A percentile compares a stretch with the other conserved stretches of the same genome.
phyloP scores from a whole-genome alignment of 2,888 invertebrate species.

The Stenoptilia bipunctidactyla region DNA sequence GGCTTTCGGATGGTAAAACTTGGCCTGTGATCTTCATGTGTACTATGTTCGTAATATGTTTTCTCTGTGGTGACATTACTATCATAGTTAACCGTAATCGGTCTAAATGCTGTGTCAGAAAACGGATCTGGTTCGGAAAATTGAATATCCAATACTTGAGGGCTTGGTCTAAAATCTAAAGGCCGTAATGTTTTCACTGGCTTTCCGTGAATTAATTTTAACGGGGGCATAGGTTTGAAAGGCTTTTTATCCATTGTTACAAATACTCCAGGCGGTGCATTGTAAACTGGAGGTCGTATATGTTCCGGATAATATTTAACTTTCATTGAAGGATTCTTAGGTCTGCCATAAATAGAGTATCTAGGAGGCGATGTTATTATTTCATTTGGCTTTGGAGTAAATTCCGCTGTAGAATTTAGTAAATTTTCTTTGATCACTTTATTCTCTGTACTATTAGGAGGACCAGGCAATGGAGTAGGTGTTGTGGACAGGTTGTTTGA shows the following conservation, averaged over 20 bases:
- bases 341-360: slow-evolving; percentile 4
- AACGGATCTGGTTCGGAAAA: slow-evolving; percentile 38
- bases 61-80: slow-evolving; percentile 23
- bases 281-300: slow-evolving; percentile 53
- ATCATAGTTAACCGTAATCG: slow-evolving; percentile 37
- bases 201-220: slow-evolving; percentile 38
- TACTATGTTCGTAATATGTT: slow-evolving; percentile 16
- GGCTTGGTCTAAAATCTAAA: slow-evolving; percentile 55
- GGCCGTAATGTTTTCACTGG: slow-evolving; percentile 23
- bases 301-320: slow-evolving; percentile 42
- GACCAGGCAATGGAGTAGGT: slow-evolving; percentile 1
- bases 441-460: slow-evolving; percentile 27
- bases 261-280: slow-evolving; percentile 59
- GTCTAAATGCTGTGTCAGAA: slow-evolving; percentile 44
- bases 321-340: slow-evolving; percentile 31
- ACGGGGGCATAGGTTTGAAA: slow-evolving; percentile 59
- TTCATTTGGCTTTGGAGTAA: slow-evolving; percentile 33
- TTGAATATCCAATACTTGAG: slow-evolving; percentile 46
- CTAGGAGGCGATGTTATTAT: slow-evolving; percentile 16
- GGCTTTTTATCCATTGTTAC: slow-evolving; percentile 62
- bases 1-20: slow-evolving; percentile 33
- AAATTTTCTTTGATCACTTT: slow-evolving; percentile 19
- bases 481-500: slow-evolving; percentile 20
- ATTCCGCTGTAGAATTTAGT: slow-evolving; percentile 25
- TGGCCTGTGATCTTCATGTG: slow-evolving; percentile 27